These are phyloP conservation scores for Pyrocephalus nanus DNA, from an alignment of 2,797 vertebrate species.

Conservation along the genomic window DNA sequence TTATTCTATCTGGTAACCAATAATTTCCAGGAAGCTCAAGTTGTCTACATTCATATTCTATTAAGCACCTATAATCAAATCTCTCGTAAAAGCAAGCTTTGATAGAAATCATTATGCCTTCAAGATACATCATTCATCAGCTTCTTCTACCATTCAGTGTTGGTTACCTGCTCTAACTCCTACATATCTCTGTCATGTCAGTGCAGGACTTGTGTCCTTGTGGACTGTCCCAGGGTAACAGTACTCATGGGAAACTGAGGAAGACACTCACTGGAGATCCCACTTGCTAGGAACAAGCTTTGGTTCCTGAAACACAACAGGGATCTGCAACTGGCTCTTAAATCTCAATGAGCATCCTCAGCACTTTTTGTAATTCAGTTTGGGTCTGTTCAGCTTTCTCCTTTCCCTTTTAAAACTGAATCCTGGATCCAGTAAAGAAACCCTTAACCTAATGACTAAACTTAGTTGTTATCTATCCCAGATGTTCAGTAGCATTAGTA, in stretches of 20 bases:
- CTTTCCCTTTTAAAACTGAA: neutral
- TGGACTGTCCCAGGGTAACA: neutral
- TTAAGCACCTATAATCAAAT: neutral
- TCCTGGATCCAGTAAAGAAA: neutral
- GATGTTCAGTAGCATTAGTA: neutral
- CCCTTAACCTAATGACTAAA: neutral
- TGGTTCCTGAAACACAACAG: neutral
- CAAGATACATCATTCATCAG: neutral
- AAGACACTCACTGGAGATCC: neutral
- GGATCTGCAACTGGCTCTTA: neutral
- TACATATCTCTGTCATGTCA: neutral
- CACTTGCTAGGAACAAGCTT: fast-evolving
- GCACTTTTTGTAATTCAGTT: neutral
- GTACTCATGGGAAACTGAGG: neutral
- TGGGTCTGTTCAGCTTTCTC: neutral
- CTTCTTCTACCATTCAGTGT: neutral
- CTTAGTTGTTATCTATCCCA: neutral
- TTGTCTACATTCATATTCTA: neutral
- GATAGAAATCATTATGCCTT: neutral
- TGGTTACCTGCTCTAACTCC: neutral
- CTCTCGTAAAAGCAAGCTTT: neutral
- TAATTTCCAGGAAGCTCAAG: neutral
- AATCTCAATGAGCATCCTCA: fast-evolving
- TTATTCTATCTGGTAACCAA: neutral
- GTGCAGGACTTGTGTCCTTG: neutral